Conservation (phyloP, 2,113 vertebrate genomes). For the Chamaea fasciata region DNA sequence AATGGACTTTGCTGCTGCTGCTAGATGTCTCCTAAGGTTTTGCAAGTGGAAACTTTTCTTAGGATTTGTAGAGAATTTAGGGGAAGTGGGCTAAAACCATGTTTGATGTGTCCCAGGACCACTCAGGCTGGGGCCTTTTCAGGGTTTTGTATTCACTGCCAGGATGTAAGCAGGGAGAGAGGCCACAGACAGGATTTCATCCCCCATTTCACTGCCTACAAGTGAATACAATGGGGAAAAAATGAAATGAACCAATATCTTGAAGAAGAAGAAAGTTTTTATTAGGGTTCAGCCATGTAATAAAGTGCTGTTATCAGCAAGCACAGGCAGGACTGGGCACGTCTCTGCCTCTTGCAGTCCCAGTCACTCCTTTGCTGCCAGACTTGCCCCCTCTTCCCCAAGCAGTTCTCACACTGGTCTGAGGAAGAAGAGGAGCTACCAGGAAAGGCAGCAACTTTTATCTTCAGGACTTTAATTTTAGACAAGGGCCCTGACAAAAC, state of each 20-base stretch:
- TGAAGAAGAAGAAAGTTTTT: neutral
- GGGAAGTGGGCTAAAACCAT: neutral
- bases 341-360: neutral
- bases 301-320: neutral
- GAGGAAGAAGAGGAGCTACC: neutral
- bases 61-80: neutral
- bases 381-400: neutral
- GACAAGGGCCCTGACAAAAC: neutral
- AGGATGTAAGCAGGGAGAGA: neutral
- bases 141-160: neutral
- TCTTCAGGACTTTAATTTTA: fast-evolving
- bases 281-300: neutral
- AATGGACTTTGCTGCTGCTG: neutral
- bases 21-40: neutral
- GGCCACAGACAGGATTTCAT: neutral
- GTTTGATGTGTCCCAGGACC: fast-evolving
- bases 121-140: neutral
- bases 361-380: neutral
- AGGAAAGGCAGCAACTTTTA: neutral
- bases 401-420: fast-evolving
- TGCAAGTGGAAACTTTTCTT: neutral
- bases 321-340: neutral
- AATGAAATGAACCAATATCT: neutral
- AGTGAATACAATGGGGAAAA: neutral
- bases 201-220: neutral